A percentile compares a stretch with the other conserved stretches of the same genome.
These are phyloP conservation scores for Daktulosphaira vitifoliae DNA, from an alignment of 1,140 invertebrate genomes.

Conservation along the genomic window DNA sequence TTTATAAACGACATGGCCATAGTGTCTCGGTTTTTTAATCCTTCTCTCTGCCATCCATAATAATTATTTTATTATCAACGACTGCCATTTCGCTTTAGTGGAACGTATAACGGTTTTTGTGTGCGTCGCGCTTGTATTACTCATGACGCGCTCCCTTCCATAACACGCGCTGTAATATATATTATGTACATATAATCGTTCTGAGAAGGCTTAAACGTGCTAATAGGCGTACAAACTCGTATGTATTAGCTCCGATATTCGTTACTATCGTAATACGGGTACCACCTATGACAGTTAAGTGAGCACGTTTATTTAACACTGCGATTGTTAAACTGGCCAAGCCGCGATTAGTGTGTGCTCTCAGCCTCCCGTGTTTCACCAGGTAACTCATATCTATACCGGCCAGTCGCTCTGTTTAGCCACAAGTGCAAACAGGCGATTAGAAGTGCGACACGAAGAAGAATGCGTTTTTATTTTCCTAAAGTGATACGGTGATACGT, in stretches of 20 bases:
- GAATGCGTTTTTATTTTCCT: not conserved
- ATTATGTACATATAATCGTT: no score
- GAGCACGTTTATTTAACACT: not conserved
- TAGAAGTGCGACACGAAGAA: not conserved
- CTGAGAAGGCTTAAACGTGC: no score
- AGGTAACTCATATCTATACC: no score
- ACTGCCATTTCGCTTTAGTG: constrained; percentile 19
- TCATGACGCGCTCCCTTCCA: not conserved
- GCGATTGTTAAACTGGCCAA: not conserved
- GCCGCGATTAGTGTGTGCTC: not conserved
- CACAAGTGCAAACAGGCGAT: no score
- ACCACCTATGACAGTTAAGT: not conserved
- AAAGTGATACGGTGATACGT: not conserved
- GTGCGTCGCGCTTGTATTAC: not conserved
- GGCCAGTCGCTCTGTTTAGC: no score
- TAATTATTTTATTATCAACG: not conserved
- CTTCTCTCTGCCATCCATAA: no score
- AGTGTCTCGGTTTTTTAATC: no score
- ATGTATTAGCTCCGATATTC: no score
- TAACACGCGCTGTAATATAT: not conserved
- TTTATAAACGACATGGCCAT: no score
- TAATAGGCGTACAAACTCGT: no score
- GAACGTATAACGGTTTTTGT: constrained; percentile 22
- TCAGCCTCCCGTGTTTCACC: no score
- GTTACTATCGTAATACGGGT: no score